Evolutionary conservation across 2,888 invertebrate species (phyloP), one percentile per base, ranked within the genome.

Genomic region (Drosophila kanekoi): DNA sequence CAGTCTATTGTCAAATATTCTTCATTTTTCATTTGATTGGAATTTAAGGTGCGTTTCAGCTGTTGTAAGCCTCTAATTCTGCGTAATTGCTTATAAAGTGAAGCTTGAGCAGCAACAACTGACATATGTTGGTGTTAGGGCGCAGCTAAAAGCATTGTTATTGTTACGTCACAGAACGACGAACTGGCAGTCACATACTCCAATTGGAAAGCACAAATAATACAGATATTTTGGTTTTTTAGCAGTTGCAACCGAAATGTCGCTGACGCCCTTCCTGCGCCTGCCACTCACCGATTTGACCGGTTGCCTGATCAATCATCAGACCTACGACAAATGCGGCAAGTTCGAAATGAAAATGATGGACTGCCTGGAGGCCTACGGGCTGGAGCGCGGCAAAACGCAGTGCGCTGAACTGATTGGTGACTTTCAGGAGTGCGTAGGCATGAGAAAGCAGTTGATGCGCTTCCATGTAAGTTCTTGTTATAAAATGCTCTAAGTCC

Each of bases 331-430:
- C 20, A 90, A 92, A 23, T 97, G 97, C 88, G 94, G 94, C 37
- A 93, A 94, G 62, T 92, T 96, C 77, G 97, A 97, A 92, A 93
- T 95, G 90, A 93, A 94, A 33, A 94, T 95, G 86, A 94, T 96
- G 93, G 96, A 97, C 76, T 97, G 97, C 85, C 88, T 96, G 49
- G 96, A 97, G 88, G 97, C 96, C 3, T 96, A 97, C 77, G 97
- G 97, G 1, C 81, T 94, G 10, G 94, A 95, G n/a, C 93, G 93
- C 41, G 96, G 95, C 0, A 79, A 92, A 37, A 87, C 86, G n/a
- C 94, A 95, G 89, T 97, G 97, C 89, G 87, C 91, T 4, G 91
- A 93, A 54, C 90, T 96, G 8, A 93, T 95, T 60, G 93, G 93
- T 0, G 97, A 97, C 91, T 95, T 95, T 81, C 93, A 94, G 65